phyloP scores from a whole-genome alignment of 2,888 invertebrate species.

The Lingula anatina region DNA sequence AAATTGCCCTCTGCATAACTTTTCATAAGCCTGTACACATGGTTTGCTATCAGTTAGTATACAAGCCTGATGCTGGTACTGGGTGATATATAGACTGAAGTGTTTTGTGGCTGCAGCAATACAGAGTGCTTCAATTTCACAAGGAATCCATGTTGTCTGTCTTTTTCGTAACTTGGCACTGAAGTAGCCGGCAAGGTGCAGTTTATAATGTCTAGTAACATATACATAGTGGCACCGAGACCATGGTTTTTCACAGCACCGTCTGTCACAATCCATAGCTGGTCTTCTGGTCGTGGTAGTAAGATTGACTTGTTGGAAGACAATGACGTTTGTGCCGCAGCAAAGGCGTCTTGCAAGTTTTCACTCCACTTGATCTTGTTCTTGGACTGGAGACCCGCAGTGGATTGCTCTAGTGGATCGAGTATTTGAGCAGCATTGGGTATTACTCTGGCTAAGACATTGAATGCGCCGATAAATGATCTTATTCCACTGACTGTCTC shows the following conservation, averaged over 20 bases:
- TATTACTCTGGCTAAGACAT: slow-evolving; percentile 12
- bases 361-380: slow-evolving; percentile 13
- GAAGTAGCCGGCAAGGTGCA: slow-evolving; percentile 4
- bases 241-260: slow-evolving; percentile 6
- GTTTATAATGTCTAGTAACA: neutral
- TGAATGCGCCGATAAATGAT: slow-evolving; percentile 18
- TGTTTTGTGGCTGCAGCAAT: slow-evolving; percentile 17
- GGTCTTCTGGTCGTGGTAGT: slow-evolving; percentile 7
- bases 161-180: neutral
- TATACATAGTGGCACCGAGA: slow-evolving; percentile 7
- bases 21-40: slow-evolving; percentile 20
- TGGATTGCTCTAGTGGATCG: slow-evolving; percentile 8
- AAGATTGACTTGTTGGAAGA: slow-evolving; percentile 7
- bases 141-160: slow-evolving; percentile 15
- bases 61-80: neutral
- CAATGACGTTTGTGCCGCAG: neutral
- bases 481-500: slow-evolving; percentile 14
- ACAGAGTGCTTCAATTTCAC: slow-evolving; percentile 19
- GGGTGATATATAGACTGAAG: slow-evolving; percentile 17
- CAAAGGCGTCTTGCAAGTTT: neutral
- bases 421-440: slow-evolving; percentile 7
- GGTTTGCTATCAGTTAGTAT: slow-evolving; percentile 18
- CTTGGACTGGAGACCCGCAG: slow-evolving; percentile 5
- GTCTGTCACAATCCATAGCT: slow-evolving; percentile 13
- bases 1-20: slow-evolving; percentile 18